Evolutionary conservation across 2,113 vertebrate genomes (phyloP), one percentile per base, ranked within the genome.

Genomic region (Megalops atlanticus): DNA sequence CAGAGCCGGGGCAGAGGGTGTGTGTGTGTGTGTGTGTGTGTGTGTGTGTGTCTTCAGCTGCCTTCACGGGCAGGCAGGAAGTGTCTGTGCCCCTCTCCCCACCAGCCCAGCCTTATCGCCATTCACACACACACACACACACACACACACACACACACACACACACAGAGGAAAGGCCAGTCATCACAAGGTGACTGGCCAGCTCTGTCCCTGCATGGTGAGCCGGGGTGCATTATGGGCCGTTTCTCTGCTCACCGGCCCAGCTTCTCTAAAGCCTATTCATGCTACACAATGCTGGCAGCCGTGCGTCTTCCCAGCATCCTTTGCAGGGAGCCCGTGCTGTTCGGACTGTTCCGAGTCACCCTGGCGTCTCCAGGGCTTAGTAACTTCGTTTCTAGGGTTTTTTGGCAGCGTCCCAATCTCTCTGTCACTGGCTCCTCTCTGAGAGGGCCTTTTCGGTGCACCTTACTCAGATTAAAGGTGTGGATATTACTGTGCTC

Each of bases 11-110:
- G 39, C 10, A n/a, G 1, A 54, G 16, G 47, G 27, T 6, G 24
- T 31, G 64, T 45, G 80, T 54, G 78, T 70, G 11, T 83, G 76
- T 78, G 33, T 45, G 43, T 58, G 39, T 85, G 40, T 73, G 77
- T 12, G 3, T 41, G 47, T 77, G 24, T 24, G 31, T 18, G 27
- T 31, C 14, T 73, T 64, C 33, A 31, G 36, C 76, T 58, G 47
- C 24, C 31, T 39, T 10, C 5, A 12, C 38, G 0, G 49, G 36
- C 68, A 24, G 73, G n/a, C 73, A 27, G 39, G 39, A 41, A 11
- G n/a, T n/a, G n/a, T 40, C 73, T 43, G 21, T 21, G 0, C 39
- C 39, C 73, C 27, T 18, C 49, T 18, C 0, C 43, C 14, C 43
- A 45, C 43, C 43, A 45, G n/a, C 4, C n/a, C 54, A 64, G 21